Evolutionary conservation across 2,797 vertebrate species (phyloP), one percentile per base, ranked within the genome.

Genomic region (Oophaga sylvatica): DNA sequence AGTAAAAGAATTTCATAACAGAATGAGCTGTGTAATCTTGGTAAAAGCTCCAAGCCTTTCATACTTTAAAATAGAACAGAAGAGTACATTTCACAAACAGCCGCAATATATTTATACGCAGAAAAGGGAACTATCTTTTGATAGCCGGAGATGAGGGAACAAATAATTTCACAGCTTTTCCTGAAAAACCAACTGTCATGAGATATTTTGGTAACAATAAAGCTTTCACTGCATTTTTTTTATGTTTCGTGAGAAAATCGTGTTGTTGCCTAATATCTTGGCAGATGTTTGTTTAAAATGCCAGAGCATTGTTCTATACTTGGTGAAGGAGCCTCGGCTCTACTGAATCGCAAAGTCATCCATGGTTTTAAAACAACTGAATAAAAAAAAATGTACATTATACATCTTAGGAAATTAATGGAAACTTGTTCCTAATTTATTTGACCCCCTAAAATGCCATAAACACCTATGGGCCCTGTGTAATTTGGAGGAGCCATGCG

Each of bases 61-160:
- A 59, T n/a, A 31, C 59, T 78, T 79, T 78, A 83, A 78, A 82
- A 86, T 89, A 89, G 84, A 83, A 83, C 35, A n/a, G 29, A 67
- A 70, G 79, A 86, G 85, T 31, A 77, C 73, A 89, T 89, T 89
- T 89, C 88, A 86, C 88, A 89, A 89, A 89, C 80, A 86, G 41
- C 84, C 80, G 45, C 88, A 83, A 82, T 79, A 78, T 86, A 86
- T 89, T 89, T 89, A 83, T 89, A 89, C 45, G 35, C 53, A 63
- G 73, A 89, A 89, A 86, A 56, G 73, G 88, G 88, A 89, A 89
- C 80, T 89, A 68, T 60, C 80, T 79, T 86, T 86, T 86, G 62
- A 89, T 89, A 86, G 62, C 63, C 53, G 63, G 63, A 76, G 59
- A 86, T 70, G 80, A 85, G 63, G 80, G 80, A 81, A 78, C 53